A percentile compares a stretch with the other conserved stretches of the same genome.
These are phyloP conservation scores for Drosophila yooni DNA, from an alignment of 2,888 invertebrate species.

Conservation along the genomic window DNA sequence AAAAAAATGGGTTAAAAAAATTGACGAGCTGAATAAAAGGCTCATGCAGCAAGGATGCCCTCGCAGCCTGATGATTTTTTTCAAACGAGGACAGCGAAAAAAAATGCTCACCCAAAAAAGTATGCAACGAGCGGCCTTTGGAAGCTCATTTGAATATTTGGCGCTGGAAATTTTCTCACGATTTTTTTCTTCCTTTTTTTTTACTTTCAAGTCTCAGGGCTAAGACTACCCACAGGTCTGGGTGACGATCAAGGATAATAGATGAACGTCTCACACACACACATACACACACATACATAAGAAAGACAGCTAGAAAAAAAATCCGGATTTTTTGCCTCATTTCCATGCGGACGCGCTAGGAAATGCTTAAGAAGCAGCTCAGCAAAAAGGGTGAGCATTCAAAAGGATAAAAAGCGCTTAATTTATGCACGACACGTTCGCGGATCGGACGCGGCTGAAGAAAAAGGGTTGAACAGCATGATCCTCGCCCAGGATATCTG, in stretches of 20 bases:
- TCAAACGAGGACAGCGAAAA: conserved; percentile 24
- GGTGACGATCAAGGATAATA: conserved; percentile 76
- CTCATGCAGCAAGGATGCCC: conserved; percentile 67
- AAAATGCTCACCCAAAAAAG: conserved; percentile 65
- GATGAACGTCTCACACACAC: conserved; percentile 47
- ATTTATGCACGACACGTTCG: conserved; percentile 81
- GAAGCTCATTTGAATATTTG: conserved; percentile 75
- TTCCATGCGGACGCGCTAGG: conserved; percentile 78
- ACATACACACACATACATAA: conserved; percentile 38
- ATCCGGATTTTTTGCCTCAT: conserved; percentile 83
- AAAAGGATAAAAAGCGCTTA: conserved; percentile 60
- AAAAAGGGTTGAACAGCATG: conserved; percentile 62
- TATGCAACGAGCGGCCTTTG: conserved; percentile 65
- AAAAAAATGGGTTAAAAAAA: conserved; percentile 70
- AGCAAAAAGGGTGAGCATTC: conserved; percentile 68
- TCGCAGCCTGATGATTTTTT: conserved; percentile 59
- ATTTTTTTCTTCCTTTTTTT: conserved; percentile 55
- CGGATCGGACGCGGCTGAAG: conserved; percentile 65
- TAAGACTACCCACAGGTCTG: conserved; percentile 69
- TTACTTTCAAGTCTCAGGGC: conserved; percentile 9
- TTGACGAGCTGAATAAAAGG: conserved; percentile 40
- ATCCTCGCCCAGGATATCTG: conserved; percentile 69
- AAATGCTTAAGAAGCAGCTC: conserved; percentile 59
- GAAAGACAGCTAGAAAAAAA: conserved; percentile 70
- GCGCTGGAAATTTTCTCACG: conserved; percentile 75